Evolutionary conservation across 2,888 invertebrate genomes (phyloP).

Genomic region (Nomada fabriciana): DNA sequence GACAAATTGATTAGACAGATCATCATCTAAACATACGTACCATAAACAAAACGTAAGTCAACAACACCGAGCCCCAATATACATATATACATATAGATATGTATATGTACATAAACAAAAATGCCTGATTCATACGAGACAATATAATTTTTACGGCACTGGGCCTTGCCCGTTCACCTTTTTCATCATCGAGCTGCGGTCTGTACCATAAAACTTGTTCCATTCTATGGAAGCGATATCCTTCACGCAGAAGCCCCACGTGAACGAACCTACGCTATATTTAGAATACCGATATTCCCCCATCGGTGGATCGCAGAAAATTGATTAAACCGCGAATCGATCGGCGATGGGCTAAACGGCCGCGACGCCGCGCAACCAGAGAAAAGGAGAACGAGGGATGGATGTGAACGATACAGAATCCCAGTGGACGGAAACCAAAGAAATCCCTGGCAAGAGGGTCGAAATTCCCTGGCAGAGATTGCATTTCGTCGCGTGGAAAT

Average conservation of each 20-base stretch:
- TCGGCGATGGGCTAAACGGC: not conserved
- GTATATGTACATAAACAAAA: too few relatives aligned
- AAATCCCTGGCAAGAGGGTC: constrained; percentile 5
- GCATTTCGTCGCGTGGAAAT: constrained; percentile 38
- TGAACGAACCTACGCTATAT: constrained; percentile 20
- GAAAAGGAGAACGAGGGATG: not conserved
- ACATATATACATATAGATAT: too few relatives aligned
- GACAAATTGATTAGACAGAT: too few relatives aligned
- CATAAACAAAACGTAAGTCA: too few relatives aligned
- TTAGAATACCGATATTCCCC: not conserved
- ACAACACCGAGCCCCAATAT: too few relatives aligned
- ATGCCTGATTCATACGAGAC: too few relatives aligned
- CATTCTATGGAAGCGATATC: too few relatives aligned
- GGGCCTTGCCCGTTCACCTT: too few relatives aligned
- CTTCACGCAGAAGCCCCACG: not conserved
- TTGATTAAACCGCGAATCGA: constrained; percentile 9
- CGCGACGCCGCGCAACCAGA: not conserved
- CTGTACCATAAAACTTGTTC: too few relatives aligned
- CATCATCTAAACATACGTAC: too few relatives aligned
- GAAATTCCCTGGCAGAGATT: constrained; percentile 37
- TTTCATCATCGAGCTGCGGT: too few relatives aligned
- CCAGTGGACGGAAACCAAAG: constrained; percentile 5
- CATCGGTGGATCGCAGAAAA: not conserved
- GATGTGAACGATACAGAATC: not conserved
- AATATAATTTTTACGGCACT: too few relatives aligned